A percentile compares a stretch with the other conserved stretches of the same genome.
These are phyloP conservation scores for Euclidia mi DNA, from an alignment of 2,888 invertebrate species.

Conservation along the genomic window DNA sequence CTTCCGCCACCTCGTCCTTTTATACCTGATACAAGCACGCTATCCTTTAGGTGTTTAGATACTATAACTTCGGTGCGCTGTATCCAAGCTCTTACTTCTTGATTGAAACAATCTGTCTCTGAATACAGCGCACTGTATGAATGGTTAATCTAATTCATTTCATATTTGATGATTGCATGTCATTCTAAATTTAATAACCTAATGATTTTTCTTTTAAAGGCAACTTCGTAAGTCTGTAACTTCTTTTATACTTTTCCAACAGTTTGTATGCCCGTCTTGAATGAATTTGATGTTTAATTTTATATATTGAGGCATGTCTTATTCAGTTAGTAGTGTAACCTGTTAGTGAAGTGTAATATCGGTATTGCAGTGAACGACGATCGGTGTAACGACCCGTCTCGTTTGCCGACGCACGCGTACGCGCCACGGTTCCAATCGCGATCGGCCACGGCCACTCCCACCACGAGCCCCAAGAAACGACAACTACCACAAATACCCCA, in stretches of 20 bases:
- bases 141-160: constrained; percentile 38
- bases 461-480: constrained; percentile 98
- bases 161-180: constrained; percentile 60
- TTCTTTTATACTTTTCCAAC: constrained; percentile 27
- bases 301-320: constrained; percentile 39
- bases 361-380: constrained; percentile 77
- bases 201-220: constrained; percentile 60
- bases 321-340: constrained; percentile 4
- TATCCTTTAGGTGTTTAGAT: constrained; percentile 67
- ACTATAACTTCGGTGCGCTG: constrained; percentile 54
- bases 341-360: constrained; percentile 56
- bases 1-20: constrained; percentile 82
- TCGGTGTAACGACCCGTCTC: constrained; percentile 70
- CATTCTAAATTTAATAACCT: constrained; percentile 47
- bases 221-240: constrained; percentile 56
- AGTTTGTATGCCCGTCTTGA: constrained; percentile 26
- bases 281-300: constrained; percentile 43
- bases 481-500: constrained; percentile 98
- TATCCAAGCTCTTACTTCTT: constrained; percentile 29
- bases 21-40: constrained; percentile 81
- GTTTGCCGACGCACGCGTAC: constrained; percentile 89
- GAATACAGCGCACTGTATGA: constrained; percentile 41
- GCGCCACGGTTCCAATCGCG: constrained; percentile 94
- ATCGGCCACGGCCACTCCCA: constrained; percentile 97
- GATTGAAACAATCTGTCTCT: constrained; percentile 7